These are phyloP conservation scores for Autographa pulchrina DNA, from an alignment of 2,888 invertebrate genomes.

Conservation along the genomic window DNA sequence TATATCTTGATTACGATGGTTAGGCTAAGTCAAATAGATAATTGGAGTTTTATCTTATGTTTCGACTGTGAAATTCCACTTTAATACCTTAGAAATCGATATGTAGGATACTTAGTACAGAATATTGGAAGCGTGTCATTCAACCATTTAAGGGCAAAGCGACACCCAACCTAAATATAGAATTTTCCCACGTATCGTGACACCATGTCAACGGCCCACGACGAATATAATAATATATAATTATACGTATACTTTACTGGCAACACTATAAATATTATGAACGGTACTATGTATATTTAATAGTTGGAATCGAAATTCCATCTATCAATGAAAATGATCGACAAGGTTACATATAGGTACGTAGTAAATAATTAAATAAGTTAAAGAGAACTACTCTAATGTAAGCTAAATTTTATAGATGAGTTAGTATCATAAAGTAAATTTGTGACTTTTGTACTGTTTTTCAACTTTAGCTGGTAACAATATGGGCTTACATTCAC, in stretches of 20 bases:
- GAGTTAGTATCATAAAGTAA: no score
- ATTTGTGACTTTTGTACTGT: no score
- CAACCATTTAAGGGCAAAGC: slow-evolving; percentile 50
- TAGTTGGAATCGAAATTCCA: no score
- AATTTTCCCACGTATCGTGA: slow-evolving; percentile 66
- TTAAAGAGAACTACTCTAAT: no score
- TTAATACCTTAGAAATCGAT: slow-evolving; percentile 41
- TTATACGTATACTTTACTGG: slow-evolving; percentile 9
- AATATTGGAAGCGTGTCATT: slow-evolving; percentile 53
- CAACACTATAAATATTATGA: background rate
- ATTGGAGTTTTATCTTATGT: no score
- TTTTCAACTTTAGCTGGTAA: no score
- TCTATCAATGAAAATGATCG: no score
- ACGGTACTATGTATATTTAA: background rate
- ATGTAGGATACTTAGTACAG: slow-evolving; percentile 33
- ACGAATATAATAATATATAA: slow-evolving; percentile 10
- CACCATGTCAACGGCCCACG: slow-evolving; percentile 59
- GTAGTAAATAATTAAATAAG: no score
- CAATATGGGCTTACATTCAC: background rate
- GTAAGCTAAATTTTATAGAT: no score
- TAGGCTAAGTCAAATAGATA: no score
- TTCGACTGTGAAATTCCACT: background rate
- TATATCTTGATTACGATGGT: no score
- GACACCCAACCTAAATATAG: slow-evolving; percentile 63
- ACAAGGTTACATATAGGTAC: no score